A percentile compares a stretch with the other conserved stretches of the same genome.
Conservation (phyloP, 2,888 invertebrate genomes). For the Corbicula japonica region DNA sequence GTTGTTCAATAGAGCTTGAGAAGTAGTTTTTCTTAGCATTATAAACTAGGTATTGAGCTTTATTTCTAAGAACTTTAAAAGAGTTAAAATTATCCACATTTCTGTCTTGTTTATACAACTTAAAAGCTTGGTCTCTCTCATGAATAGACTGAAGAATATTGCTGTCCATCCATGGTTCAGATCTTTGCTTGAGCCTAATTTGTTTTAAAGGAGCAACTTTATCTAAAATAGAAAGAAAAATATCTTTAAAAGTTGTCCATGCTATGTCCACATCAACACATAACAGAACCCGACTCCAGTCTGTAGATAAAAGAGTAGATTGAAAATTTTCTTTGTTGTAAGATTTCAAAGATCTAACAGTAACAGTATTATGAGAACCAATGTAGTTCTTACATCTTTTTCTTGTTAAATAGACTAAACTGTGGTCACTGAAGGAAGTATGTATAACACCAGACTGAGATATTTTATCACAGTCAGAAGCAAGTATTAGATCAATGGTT, state of each 20-base stretch:
- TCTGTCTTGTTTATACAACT: background rate
- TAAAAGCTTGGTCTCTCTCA: background rate
- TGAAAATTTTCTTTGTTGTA: background rate
- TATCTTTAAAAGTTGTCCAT: background rate
- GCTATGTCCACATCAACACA: background rate
- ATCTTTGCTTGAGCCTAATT: background rate
- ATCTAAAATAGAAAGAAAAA: background rate
- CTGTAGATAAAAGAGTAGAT: background rate
- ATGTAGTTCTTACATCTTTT: no score
- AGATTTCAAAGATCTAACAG: background rate
- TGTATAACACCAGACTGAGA: no score
- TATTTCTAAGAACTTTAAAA: background rate
- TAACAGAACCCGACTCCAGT: background rate
- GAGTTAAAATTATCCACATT: background rate
- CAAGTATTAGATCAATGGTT: background rate
- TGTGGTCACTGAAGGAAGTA: no score
- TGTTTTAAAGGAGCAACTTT: background rate
- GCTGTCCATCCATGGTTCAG: no score
- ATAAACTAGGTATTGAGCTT: no score
- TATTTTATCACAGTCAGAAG: background rate
- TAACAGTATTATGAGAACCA: no score
- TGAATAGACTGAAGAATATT: background rate
- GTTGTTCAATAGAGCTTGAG: no score
- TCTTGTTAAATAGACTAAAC: no score
- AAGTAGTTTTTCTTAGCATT: no score